Percentiles rank a stretch among this genome's conserved stretches.
These are phyloP conservation scores for Papilio elwesi DNA, from an alignment of 2,888 invertebrate species.

Conservation along the genomic window DNA sequence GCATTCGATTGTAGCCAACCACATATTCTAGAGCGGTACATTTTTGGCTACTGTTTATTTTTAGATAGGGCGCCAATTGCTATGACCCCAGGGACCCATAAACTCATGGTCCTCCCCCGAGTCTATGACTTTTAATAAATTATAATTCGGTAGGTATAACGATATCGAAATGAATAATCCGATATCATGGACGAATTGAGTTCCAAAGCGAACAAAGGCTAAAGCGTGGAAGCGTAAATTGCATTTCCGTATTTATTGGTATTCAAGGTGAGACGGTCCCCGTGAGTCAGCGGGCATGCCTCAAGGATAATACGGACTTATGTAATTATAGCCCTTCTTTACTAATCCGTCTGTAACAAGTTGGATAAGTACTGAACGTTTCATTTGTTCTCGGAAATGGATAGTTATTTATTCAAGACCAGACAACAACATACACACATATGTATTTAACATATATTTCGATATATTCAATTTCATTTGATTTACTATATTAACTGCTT, in stretches of 20 bases:
- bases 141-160: background rate
- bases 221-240: slow-evolving; percentile 8
- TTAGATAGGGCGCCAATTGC: too few relatives aligned
- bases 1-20: too few relatives aligned
- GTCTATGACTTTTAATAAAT: too few relatives aligned
- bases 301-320: slow-evolving; percentile 25
- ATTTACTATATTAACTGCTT: too few relatives aligned
- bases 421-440: background rate
- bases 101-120: too few relatives aligned
- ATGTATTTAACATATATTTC: too few relatives aligned
- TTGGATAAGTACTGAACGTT: slow-evolving; percentile 1
- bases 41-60: too few relatives aligned
- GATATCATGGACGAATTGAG: background rate
- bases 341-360: slow-evolving; percentile 11
- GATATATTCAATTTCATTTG: too few relatives aligned
- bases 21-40: too few relatives aligned
- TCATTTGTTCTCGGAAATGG: background rate
- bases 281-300: slow-evolving; percentile 27
- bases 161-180: background rate
- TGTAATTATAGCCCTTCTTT: slow-evolving; percentile 17
- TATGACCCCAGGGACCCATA: too few relatives aligned
- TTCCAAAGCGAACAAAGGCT: slow-evolving; percentile 25
- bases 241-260: slow-evolving; percentile 30
- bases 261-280: slow-evolving; percentile 33
- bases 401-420: slow-evolving; percentile 8